Conservation (phyloP, 2,797 vertebrate genomes). For the Chelon auratus region DNA sequence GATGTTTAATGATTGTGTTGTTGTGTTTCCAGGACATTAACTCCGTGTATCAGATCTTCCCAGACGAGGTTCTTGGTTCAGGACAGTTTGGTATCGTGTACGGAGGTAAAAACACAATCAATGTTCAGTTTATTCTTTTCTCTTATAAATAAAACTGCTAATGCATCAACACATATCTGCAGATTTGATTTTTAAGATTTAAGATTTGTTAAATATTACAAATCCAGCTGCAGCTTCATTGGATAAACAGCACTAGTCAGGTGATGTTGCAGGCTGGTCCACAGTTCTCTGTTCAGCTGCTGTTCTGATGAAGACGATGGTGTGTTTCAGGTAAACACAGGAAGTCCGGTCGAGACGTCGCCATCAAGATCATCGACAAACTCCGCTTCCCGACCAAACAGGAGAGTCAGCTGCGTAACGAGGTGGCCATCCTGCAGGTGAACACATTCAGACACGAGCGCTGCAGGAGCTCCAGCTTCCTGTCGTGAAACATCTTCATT, state of each 20-base stretch:
- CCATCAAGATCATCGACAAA: conserved; percentile 99
- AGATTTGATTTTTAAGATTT: too few relatives aligned
- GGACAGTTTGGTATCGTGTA: conserved; percentile 99
- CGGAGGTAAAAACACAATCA: conserved; percentile 85
- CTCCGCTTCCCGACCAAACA: conserved; percentile 97
- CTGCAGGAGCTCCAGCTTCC: conserved; percentile 30
- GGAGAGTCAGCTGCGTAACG: conserved; percentile 97
- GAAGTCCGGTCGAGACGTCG: conserved; percentile 96
- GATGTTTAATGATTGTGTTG: too few relatives aligned
- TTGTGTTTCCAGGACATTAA: conserved; percentile 91
- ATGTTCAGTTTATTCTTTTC: too few relatives aligned
- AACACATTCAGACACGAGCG: conserved; percentile 23
- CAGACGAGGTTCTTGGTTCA: conserved; percentile 96
- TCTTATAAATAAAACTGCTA: too few relatives aligned
- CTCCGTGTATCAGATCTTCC: conserved; percentile 97
- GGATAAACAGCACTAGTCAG: too few relatives aligned
- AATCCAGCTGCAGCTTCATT: too few relatives aligned
- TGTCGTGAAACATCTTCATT: conserved; percentile 63
- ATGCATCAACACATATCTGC: too few relatives aligned
- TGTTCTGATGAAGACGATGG: not conserved
- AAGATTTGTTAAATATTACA: too few relatives aligned
- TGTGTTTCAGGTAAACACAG: conserved; percentile 91
- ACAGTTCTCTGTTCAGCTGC: not conserved
- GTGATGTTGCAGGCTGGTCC: too few relatives aligned
- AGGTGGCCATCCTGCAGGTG: conserved; percentile 84